Evolutionary conservation across 2,888 invertebrate species (phyloP).

Genomic region (Hypercompe scribonia): DNA sequence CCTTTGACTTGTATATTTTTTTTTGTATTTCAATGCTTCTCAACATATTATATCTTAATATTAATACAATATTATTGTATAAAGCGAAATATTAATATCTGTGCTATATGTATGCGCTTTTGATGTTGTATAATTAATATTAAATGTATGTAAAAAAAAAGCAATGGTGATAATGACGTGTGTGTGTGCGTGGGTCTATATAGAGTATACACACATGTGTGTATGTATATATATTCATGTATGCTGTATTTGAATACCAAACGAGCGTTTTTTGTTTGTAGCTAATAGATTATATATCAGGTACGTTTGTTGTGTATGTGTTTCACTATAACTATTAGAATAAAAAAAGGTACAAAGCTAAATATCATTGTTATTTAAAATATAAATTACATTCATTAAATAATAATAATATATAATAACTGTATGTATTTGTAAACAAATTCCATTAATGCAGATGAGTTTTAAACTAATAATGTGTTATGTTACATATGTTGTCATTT

Average conservation of each 20-base stretch:
- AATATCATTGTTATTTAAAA: slow-evolving; percentile 30
- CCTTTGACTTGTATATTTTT: slow-evolving; percentile 18
- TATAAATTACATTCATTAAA: slow-evolving; percentile 23
- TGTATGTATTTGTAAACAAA: slow-evolving; percentile 13
- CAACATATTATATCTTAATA: background rate
- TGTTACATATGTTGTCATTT: slow-evolving; percentile 54
- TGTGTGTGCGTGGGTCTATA: background rate
- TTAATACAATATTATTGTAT: slow-evolving; percentile 3
- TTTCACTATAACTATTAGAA: slow-evolving; percentile 28
- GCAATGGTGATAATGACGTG: background rate
- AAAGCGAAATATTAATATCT: slow-evolving; percentile 1
- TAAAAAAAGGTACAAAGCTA: slow-evolving; percentile 30
- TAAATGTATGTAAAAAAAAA: background rate
- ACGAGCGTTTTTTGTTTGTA: no score
- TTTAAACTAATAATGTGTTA: slow-evolving; percentile 31
- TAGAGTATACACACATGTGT: background rate
- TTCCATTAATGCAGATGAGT: slow-evolving; percentile 14
- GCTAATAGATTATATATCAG: slow-evolving; percentile 50
- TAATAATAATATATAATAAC: slow-evolving; percentile 34
- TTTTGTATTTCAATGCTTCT: slow-evolving; percentile 5
- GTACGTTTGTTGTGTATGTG: slow-evolving; percentile 60
- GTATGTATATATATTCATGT: background rate
- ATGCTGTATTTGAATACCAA: background rate
- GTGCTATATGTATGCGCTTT: slow-evolving; percentile 6
- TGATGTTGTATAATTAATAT: background rate